phyloP scores from a whole-genome alignment of 2,113 vertebrate genomes.

The Megalops atlanticus region DNA sequence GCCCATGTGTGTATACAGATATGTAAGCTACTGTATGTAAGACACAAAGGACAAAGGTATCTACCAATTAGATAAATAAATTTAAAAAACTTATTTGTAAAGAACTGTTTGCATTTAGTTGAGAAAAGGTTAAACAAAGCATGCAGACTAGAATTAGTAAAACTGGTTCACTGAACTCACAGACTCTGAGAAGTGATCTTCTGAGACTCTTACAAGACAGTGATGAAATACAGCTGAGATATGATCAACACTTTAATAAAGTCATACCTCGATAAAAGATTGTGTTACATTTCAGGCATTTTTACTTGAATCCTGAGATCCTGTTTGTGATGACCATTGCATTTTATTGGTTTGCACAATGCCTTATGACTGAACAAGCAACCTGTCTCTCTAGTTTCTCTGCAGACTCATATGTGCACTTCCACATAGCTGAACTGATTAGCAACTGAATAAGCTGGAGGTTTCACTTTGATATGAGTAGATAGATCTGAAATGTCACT shows the following conservation, averaged over 20 bases:
- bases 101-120: too few species aligned
- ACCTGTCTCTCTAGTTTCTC: background rate
- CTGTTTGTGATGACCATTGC: background rate
- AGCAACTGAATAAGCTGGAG: background rate
- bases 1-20: too few species aligned
- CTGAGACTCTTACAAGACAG: background rate
- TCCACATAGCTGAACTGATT: background rate
- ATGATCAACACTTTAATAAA: background rate
- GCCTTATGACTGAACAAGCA: background rate
- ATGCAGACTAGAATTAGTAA: background rate
- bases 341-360: slow-evolving; percentile 4
- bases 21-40: too few species aligned
- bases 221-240: background rate
- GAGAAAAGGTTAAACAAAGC: background rate
- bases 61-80: too few species aligned
- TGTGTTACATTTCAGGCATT: slow-evolving; percentile 1
- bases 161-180: background rate
- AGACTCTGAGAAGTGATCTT: background rate
- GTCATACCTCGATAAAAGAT: background rate
- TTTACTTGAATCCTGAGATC: background rate
- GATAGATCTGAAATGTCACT: background rate
- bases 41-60: too few species aligned
- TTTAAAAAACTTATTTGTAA: background rate
- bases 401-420: background rate
- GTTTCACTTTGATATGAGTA: background rate